Conservation (phyloP, 2,888 invertebrate genomes). For the Petrolisthes manimaculis region DNA sequence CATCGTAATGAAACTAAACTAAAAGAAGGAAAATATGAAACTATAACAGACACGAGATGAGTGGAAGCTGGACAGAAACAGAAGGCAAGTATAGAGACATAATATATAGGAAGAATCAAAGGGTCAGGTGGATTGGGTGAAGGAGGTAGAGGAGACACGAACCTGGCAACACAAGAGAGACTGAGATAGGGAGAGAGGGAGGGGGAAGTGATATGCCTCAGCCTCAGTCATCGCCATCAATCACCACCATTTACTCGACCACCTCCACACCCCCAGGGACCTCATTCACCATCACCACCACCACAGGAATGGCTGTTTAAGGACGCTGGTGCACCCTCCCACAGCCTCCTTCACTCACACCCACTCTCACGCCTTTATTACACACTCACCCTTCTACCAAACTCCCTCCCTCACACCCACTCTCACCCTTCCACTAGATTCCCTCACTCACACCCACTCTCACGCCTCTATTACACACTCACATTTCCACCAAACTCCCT, state of each 20-base stretch:
- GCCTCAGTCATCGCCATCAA: constrained; percentile 36
- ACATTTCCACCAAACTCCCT: not conserved
- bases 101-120: not conserved
- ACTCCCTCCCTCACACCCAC: constrained; percentile 9
- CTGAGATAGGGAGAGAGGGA: not conserved
- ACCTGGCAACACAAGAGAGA: no score
- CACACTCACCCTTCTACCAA: not conserved
- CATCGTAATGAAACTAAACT: not conserved
- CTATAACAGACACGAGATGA: not conserved
- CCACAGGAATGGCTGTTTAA: constrained; percentile 32
- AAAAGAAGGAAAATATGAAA: not conserved
- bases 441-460: not conserved
- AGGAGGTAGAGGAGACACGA: no score
- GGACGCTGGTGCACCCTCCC: constrained; percentile 18
- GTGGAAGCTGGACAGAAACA: not conserved
- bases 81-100: not conserved
- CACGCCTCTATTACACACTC: not conserved
- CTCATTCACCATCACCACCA: constrained; percentile 4
- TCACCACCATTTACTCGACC: constrained; percentile 30
- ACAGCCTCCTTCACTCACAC: not conserved
- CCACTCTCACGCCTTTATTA: not conserved
- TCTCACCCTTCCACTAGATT: constrained; percentile 3
- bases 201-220: constrained; percentile 19
- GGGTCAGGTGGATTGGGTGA: not conserved
- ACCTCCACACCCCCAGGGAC: constrained; percentile 35